Percentiles rank a stretch among this genome's conserved stretches.
Conservation (phyloP, 2,888 invertebrate species). For the Hypercompe scribonia region DNA sequence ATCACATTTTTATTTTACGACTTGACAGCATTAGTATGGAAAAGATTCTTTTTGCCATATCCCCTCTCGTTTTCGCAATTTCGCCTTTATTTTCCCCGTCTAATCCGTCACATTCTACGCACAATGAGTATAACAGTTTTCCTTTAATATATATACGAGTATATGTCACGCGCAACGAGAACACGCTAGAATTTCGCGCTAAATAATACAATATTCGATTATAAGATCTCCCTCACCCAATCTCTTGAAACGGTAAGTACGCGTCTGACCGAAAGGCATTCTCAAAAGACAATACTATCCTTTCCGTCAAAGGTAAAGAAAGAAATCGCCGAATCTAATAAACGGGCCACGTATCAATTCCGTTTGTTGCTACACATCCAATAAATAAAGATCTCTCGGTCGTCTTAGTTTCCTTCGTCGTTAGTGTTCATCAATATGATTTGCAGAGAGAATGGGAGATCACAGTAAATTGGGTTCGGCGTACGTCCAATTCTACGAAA, state of each 20-base stretch:
- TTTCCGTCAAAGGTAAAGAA: slow-evolving; percentile 82
- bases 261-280: slow-evolving; percentile 72
- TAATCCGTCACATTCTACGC: slow-evolving; percentile 42
- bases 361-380: slow-evolving; percentile 79
- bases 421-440: slow-evolving; percentile 69
- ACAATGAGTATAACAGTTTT: slow-evolving; percentile 33
- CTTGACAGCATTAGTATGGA: slow-evolving; percentile 53
- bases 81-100: slow-evolving; percentile 39
- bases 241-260: slow-evolving; percentile 64
- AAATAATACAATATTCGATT: slow-evolving; percentile 64
- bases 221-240: slow-evolving; percentile 59
- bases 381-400: slow-evolving; percentile 64
- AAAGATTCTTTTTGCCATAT: slow-evolving; percentile 40
- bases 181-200: slow-evolving; percentile 42
- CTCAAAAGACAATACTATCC: slow-evolving; percentile 80
- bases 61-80: slow-evolving; percentile 43
- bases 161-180: slow-evolving; percentile 51
- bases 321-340: slow-evolving; percentile 84
- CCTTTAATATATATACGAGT: slow-evolving; percentile 33
- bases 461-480: slow-evolving; percentile 70
- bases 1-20: slow-evolving; percentile 57
- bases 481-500: slow-evolving; percentile 83
- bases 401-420: slow-evolving; percentile 59
- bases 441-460: slow-evolving; percentile 64
- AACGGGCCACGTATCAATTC: slow-evolving; percentile 80